Evolutionary conservation across 2,113 vertebrate species (phyloP).

Genomic region (Andinoacara biseriatus): DNA sequence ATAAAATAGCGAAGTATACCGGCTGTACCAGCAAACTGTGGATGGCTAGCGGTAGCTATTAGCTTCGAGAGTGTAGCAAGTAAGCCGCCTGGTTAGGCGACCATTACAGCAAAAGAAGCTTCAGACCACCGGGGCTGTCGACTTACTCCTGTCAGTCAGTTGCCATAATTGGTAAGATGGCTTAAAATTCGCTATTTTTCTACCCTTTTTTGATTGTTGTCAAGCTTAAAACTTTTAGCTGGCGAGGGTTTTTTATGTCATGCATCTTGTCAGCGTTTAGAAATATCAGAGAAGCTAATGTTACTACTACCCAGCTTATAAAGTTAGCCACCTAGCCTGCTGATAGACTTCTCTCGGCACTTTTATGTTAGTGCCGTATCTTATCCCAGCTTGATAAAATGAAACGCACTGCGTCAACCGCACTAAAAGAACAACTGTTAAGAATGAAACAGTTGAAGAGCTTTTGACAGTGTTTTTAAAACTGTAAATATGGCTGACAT

Average conservation of each 20-base stretch:
- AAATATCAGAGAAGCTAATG: slow-evolving; percentile 9
- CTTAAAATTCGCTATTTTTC: neutral
- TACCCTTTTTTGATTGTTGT: neutral
- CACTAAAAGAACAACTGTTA: neutral
- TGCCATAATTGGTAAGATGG: slow-evolving; percentile 68
- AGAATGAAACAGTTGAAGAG: neutral
- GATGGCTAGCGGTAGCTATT: slow-evolving; percentile 64
- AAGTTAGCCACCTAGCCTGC: slow-evolving; percentile 65
- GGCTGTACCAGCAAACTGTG: slow-evolving; percentile 68
- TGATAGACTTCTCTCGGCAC: neutral
- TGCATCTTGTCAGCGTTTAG: slow-evolving; percentile 27
- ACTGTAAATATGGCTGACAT: slow-evolving; percentile 85
- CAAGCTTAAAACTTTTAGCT: neutral
- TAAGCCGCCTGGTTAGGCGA: slow-evolving; percentile 55
- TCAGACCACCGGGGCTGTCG: slow-evolving; percentile 43
- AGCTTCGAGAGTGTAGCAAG: slow-evolving; percentile 54
- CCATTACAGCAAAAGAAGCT: slow-evolving; percentile 62
- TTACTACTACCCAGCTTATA: slow-evolving; percentile 38
- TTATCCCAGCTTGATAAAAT: neutral
- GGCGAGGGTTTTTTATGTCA: neutral
- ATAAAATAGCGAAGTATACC: slow-evolving; percentile 60
- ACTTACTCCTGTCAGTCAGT: slow-evolving; percentile 39
- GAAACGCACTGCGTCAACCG: neutral
- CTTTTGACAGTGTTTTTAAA: slow-evolving; percentile 62
- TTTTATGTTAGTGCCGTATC: slow-evolving; percentile 1